Evolutionary conservation across 2,797 vertebrate species (phyloP).

Genomic region (Phyllotis vaccarum): DNA sequence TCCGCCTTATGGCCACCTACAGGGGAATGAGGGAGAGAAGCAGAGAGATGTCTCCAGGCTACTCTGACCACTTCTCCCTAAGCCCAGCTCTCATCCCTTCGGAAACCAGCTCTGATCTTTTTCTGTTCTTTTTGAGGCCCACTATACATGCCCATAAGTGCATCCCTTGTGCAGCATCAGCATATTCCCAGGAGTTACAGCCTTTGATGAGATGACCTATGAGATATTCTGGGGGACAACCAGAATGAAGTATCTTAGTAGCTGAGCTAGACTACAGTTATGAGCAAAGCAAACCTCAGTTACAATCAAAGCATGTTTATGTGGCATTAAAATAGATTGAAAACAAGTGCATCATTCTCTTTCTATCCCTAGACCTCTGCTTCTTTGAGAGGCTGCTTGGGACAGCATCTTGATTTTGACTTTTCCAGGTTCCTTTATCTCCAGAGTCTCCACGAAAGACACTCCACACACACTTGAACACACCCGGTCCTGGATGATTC

Average conservation of each 20-base stretch:
- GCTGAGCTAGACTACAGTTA: neutral
- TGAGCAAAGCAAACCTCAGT: neutral
- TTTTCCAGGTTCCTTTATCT: neutral
- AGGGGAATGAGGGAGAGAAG: neutral
- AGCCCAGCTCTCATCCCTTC: neutral
- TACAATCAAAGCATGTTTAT: neutral
- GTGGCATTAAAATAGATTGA: conserved; percentile 48
- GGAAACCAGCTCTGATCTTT: neutral
- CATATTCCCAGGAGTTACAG: neutral
- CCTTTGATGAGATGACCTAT: conserved; percentile 48
- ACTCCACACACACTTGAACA: neutral
- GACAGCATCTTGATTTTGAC: neutral
- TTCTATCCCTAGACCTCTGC: neutral
- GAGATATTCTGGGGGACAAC: neutral
- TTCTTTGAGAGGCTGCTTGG: neutral
- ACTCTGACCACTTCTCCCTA: neutral
- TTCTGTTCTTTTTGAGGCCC: neutral
- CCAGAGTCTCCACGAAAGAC: neutral
- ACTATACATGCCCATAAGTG: neutral
- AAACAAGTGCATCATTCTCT: conserved; percentile 5
- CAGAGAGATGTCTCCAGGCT: neutral
- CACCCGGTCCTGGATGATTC: fast-evolving
- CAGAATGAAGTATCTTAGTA: neutral
- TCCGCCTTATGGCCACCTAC: neutral
- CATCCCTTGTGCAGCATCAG: neutral